These are phyloP conservation scores for Deroplatys truncata DNA, from an alignment of 2,888 invertebrate genomes.

Conservation along the genomic window DNA sequence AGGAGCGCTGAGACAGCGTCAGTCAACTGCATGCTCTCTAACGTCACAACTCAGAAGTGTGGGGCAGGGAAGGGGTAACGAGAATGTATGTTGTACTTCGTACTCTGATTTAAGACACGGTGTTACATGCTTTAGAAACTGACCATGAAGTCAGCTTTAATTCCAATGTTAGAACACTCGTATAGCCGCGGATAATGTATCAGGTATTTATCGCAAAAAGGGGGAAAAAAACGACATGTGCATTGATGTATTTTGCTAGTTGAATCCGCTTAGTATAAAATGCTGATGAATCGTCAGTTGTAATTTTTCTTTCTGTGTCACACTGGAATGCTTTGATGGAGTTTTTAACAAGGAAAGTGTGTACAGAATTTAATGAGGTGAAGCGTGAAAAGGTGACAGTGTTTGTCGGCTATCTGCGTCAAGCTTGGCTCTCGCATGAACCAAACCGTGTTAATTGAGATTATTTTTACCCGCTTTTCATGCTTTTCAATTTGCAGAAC, in stretches of 20 bases:
- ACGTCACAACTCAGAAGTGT: no score
- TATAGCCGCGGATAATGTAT: no score
- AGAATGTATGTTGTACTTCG: no score
- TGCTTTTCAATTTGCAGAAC: neutral
- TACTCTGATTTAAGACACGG: no score
- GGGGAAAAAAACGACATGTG: no score
- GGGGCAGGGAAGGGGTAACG: no score
- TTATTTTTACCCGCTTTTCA: neutral
- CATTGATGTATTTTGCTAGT: neutral
- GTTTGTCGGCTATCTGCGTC: neutral
- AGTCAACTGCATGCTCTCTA: no score
- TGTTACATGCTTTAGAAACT: no score
- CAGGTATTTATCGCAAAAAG: no score
- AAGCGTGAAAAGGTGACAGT: neutral
- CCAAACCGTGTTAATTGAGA: neutral
- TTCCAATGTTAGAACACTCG: no score
- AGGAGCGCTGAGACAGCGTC: no score
- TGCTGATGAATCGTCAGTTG: neutral
- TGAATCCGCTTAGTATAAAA: neutral
- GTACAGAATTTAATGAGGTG: neutral
- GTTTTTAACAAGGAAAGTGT: neutral
- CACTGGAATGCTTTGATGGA: neutral
- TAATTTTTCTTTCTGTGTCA: neutral
- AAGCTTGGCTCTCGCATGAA: neutral
- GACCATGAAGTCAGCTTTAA: no score